phyloP scores from a whole-genome alignment of 2,113 vertebrate species.

The Lophotis ruficrista region DNA sequence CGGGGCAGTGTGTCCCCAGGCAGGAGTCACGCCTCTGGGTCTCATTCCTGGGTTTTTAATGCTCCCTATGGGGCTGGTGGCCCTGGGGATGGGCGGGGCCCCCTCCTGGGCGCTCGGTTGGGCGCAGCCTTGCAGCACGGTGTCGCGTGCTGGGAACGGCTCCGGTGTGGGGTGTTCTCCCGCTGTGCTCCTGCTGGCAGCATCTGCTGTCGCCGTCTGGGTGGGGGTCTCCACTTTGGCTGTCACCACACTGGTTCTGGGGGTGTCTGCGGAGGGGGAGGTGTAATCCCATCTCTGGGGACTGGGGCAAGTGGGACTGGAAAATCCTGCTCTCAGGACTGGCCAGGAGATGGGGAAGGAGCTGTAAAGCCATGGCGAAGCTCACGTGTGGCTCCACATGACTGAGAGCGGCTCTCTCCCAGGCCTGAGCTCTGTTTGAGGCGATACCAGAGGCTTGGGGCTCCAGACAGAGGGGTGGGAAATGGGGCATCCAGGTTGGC shows the following conservation, averaged over 20 bases:
- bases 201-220: rapidly evolving
- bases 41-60: not conserved
- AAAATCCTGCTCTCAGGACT: too few relatives aligned
- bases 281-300: not conserved
- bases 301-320: not conserved
- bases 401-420: not conserved
- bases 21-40: not conserved
- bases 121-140: not conserved
- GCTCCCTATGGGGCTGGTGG: not conserved
- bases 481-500: rapidly evolving
- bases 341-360: too few relatives aligned
- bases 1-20: rapidly evolving
- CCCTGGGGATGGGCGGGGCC: not conserved
- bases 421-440: not conserved
- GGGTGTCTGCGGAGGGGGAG: not conserved
- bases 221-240: not conserved
- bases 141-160: not conserved
- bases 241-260: not conserved
- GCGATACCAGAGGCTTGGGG: not conserved
- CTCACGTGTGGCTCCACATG: rapidly evolving
- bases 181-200: not conserved
- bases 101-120: not conserved
- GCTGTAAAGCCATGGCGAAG: not conserved
- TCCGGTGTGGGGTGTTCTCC: rapidly evolving
- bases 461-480: not conserved